A percentile compares a stretch with the other conserved stretches of the same genome.
These are phyloP conservation scores for Camelus dromedarius DNA, from an alignment of 2,113 vertebrate species.

Conservation along the genomic window DNA sequence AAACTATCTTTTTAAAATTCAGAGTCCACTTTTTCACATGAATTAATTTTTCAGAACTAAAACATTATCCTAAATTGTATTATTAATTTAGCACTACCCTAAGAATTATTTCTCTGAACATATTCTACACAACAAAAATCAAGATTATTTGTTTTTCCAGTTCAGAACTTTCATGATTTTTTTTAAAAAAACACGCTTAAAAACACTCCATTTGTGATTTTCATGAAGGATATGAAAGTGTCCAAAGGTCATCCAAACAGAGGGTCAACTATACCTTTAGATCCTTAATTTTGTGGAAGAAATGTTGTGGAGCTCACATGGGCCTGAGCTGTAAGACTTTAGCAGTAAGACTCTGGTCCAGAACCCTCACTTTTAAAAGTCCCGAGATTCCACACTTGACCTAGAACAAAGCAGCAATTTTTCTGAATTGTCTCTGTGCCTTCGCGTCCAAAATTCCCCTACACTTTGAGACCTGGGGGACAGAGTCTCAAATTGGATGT, in stretches of 20 bases:
- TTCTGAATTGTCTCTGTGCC: constrained; percentile 92
- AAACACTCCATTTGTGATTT: background rate
- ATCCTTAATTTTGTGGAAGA: background rate
- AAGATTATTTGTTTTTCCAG: constrained; percentile 2
- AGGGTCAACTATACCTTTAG: background rate
- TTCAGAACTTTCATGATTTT: background rate
- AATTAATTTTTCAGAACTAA: constrained; percentile 48
- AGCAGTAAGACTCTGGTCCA: constrained; percentile 93
- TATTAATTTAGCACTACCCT: background rate
- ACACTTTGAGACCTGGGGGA: constrained; percentile 91
- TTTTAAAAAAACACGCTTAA: background rate
- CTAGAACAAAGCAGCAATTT: constrained; percentile 94
- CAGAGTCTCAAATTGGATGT: constrained; percentile 96
- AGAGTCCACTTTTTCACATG: constrained; percentile 2
- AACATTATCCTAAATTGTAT: constrained; percentile 12
- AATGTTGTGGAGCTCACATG: background rate
- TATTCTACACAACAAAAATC: background rate
- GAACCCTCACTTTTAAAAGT: constrained; percentile 93
- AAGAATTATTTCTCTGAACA: background rate
- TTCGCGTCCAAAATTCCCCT: constrained; percentile 92
- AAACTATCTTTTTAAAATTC: background rate
- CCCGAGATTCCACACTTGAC: constrained; percentile 94
- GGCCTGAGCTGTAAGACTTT: constrained; percentile 62
- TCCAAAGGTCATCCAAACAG: constrained; percentile 19
- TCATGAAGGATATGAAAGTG: background rate